Evolutionary conservation across 2,888 invertebrate species (phyloP), one percentile per base, ranked within the genome.

Genomic region (Leptarthrus brevirostris): DNA sequence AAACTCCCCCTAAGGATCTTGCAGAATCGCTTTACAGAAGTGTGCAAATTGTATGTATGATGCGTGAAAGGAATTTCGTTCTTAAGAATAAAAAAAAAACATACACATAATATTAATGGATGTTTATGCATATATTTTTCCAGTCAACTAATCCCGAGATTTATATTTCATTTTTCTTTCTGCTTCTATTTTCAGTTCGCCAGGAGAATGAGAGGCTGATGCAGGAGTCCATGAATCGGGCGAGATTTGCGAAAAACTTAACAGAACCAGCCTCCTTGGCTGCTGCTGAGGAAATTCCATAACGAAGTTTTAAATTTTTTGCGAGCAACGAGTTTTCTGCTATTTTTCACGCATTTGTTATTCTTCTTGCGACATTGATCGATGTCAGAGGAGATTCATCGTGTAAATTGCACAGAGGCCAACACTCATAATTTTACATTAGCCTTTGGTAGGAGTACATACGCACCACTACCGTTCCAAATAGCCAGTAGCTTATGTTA

Each of bases 171-270:
- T 49, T 20, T 20, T 49, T 49, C 49, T 5, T 20, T 16, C 36
- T 47, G 4, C 44, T 77, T 80, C 87, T 86, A 86, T 86, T 88
- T 89, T 79, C 90, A 94, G 94, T 94, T 85, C 92, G 94, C 80
- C 92, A 92, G 87, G 93, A 94, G 88, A 94, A 94, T 87, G 93
- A 94, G 87, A 92, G 93, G 86, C 88, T 93, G 86, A 89, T 93
- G 88, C 89, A 88, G 84, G 93, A 93, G 86, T 92, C 91, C 80
- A 87, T 91, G 84, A 91, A 91, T 76, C 82, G 85, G 66, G 83
- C 82, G 44, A 79, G 82, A 74, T 82, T 82, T 79, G 81, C 81
- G 78, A 84, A 83, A 79, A 85, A 85, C 77, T 81, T 82, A 44
- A 84, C 84, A 53, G 85, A 85, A 76, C 77, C 80, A 53, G 80